Evolutionary conservation across 2,888 invertebrate genomes (phyloP).

Genomic region (Drosophila picticornis): DNA sequence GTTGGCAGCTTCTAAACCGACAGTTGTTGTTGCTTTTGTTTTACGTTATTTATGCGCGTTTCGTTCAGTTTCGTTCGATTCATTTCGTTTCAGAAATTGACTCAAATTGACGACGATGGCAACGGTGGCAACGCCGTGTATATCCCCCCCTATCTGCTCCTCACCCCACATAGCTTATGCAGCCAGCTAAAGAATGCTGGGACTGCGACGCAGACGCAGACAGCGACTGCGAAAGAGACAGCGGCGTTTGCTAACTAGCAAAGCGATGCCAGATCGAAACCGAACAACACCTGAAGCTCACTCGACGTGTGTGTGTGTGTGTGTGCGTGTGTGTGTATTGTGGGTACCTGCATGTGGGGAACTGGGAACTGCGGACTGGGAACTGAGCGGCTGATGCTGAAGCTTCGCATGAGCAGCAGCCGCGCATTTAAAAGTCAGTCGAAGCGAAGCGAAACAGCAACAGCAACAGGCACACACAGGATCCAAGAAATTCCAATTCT

Average conservation of each 20-base stretch:
- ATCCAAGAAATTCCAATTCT: constrained; percentile 80
- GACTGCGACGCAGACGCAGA: constrained; percentile 43
- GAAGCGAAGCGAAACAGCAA: constrained; percentile 73
- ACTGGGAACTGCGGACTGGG: background rate
- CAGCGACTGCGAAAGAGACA: constrained; percentile 17
- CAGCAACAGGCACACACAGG: constrained; percentile 74
- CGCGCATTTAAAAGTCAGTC: constrained; percentile 78
- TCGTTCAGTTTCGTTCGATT: constrained; percentile 79
- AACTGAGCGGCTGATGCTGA: constrained; percentile 4
- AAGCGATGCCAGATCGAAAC: constrained; percentile 66
- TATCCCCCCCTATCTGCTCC: background rate
- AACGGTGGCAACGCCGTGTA: constrained; percentile 38
- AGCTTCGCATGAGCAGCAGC: constrained; percentile 57
- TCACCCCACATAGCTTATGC: background rate
- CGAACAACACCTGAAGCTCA: constrained; percentile 77
- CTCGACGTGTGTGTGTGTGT: constrained; percentile 28
- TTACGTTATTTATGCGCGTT: constrained; percentile 76
- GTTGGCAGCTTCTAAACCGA: constrained; percentile 41
- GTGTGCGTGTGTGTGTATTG: constrained; percentile 20
- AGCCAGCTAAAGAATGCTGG: constrained; percentile 63
- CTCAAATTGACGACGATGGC: constrained; percentile 72
- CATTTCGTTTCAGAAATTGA: constrained; percentile 70
- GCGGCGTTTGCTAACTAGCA: constrained; percentile 73
- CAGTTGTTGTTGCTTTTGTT: constrained; percentile 45
- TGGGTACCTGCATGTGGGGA: constrained; percentile 42